Evolutionary conservation across 2,888 invertebrate species (phyloP).

Genomic region (Crioceris asparagi): DNA sequence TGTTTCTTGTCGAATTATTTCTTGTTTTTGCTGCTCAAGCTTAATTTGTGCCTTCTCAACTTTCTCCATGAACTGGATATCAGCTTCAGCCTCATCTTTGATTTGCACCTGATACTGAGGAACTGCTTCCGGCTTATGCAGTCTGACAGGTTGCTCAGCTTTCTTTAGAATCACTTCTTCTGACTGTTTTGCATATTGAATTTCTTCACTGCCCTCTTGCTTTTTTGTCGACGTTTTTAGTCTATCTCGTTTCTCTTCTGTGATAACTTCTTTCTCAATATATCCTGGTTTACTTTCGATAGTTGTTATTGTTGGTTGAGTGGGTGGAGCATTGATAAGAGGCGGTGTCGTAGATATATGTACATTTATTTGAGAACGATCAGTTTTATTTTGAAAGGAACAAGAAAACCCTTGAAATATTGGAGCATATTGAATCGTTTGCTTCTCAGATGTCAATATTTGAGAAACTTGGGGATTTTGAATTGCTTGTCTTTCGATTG

Average conservation of each 20-base stretch:
- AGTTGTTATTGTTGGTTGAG: slow-evolving; percentile 18
- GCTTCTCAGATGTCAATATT: slow-evolving; percentile 12
- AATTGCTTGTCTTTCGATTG: slow-evolving; percentile 19
- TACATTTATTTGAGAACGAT: slow-evolving; percentile 28
- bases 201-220: slow-evolving; percentile 11
- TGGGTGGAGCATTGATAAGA: slow-evolving; percentile 20
- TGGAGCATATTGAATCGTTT: slow-evolving; percentile 18
- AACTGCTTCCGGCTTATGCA: slow-evolving; percentile 52
- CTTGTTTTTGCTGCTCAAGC: slow-evolving; percentile 14
- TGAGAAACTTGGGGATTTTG: slow-evolving; percentile 16
- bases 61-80: slow-evolving; percentile 24
- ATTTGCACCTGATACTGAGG: slow-evolving; percentile 56
- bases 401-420: slow-evolving; percentile 29
- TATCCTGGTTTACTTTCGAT: slow-evolving; percentile 20
- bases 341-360: slow-evolving; percentile 28
- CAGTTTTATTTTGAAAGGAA: slow-evolving; percentile 29
- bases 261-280: slow-evolving; percentile 21
- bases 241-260: slow-evolving; percentile 22
- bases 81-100: slow-evolving; percentile 28
- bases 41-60: slow-evolving; percentile 22
- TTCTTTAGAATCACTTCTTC: slow-evolving; percentile 29
- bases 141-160: slow-evolving; percentile 25
- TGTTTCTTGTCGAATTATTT: slow-evolving; percentile 8
- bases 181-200: slow-evolving; percentile 23
- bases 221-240: slow-evolving; percentile 16